phyloP scores from a whole-genome alignment of 2,797 vertebrate species.

The Xyrichtys novacula region DNA sequence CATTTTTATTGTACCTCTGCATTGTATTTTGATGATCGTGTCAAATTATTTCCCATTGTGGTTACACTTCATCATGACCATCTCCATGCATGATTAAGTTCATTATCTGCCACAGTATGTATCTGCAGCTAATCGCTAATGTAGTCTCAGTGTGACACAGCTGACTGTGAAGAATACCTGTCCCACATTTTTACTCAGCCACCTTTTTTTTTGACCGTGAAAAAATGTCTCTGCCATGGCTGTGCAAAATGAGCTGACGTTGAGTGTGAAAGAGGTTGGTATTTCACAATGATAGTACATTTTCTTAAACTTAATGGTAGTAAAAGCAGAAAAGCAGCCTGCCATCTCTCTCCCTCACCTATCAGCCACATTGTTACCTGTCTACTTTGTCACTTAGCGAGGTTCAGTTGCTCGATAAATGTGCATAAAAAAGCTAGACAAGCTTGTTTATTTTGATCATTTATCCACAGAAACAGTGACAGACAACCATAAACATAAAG shows the following conservation, averaged over 20 bases:
- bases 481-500: slow-evolving; percentile 26
- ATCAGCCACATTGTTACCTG: slow-evolving; percentile 84
- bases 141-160: slow-evolving; percentile 41
- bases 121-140: slow-evolving; percentile 52
- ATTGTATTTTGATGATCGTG: slow-evolving; percentile 43
- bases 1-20: not conserved
- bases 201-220: slow-evolving; percentile 26
- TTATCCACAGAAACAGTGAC: slow-evolving; percentile 41
- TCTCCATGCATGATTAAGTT: slow-evolving; percentile 53
- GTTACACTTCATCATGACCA: slow-evolving; percentile 49
- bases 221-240: slow-evolving; percentile 17
- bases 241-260: slow-evolving; percentile 27
- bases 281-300: not conserved
- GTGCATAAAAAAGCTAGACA: slow-evolving; percentile 86
- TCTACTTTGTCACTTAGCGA: slow-evolving; percentile 76
- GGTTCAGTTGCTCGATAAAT: slow-evolving; percentile 89
- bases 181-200: slow-evolving; percentile 36
- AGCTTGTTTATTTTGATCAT: slow-evolving; percentile 54
- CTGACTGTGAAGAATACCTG: slow-evolving; percentile 55
- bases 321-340: slow-evolving; percentile 72
- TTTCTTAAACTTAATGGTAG: slow-evolving; percentile 26
- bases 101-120: slow-evolving; percentile 52
- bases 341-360: slow-evolving; percentile 80
- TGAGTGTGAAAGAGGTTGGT: not conserved
- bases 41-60: slow-evolving; percentile 40